A percentile compares a stretch with the other conserved stretches of the same genome.
phyloP scores from a whole-genome alignment of 2,797 vertebrate species.

The Rhabdophis nuchalis region DNA sequence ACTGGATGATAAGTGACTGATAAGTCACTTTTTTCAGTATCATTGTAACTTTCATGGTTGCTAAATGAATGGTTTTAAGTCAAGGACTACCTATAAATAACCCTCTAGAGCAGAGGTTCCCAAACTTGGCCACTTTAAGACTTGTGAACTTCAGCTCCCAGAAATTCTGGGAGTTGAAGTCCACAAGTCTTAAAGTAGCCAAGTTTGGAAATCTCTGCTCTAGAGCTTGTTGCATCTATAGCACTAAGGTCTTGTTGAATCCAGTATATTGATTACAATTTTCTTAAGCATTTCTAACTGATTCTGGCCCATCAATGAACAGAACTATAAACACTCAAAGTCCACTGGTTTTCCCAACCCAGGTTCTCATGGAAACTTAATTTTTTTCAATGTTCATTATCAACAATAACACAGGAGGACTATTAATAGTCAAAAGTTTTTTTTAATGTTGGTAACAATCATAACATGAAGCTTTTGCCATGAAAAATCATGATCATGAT shows the following conservation, averaged over 20 bases:
- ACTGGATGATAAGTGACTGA: background rate
- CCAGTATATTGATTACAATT: background rate
- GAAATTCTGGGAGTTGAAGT: no score
- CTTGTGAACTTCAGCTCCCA: no score
- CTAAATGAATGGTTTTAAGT: background rate
- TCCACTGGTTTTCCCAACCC: background rate
- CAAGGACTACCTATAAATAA: background rate
- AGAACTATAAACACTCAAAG: slow-evolving; percentile 6
- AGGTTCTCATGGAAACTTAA: slow-evolving; percentile 8
- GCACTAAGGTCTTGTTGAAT: background rate
- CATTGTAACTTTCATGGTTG: background rate
- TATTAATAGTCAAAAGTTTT: slow-evolving; percentile 15
- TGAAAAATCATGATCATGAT: background rate
- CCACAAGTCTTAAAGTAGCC: no score
- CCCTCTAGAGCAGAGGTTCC: background rate
- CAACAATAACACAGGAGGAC: background rate
- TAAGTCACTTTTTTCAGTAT: background rate
- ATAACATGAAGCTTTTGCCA: slow-evolving; percentile 20
- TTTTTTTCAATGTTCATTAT: background rate
- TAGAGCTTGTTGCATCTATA: background rate
- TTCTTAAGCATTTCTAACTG: slow-evolving; percentile 2
- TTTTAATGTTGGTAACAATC: slow-evolving; percentile 23
- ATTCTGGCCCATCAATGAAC: background rate
- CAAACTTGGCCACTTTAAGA: no score
- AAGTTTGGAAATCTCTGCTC: no score